Percentiles rank a stretch among this genome's conserved stretches.
These are phyloP conservation scores for Tor tambroides DNA, from an alignment of 2,113 vertebrate species.

Conservation along the genomic window DNA sequence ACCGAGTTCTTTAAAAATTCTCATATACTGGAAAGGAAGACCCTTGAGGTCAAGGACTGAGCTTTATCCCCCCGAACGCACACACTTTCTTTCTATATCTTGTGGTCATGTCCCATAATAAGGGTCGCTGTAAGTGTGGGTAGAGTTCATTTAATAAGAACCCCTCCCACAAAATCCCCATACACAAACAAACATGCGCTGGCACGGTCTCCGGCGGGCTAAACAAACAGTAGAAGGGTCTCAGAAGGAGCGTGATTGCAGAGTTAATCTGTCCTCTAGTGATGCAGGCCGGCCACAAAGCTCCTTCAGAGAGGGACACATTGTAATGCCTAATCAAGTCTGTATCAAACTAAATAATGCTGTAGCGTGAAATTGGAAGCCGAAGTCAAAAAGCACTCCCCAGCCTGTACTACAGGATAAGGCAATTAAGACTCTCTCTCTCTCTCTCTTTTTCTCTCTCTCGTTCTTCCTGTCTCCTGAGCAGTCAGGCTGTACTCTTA, in stretches of 20 bases:
- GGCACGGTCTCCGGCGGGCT: constrained; percentile 47
- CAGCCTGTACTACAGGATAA: constrained; percentile 76
- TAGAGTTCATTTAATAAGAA: constrained; percentile 54
- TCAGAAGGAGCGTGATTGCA: constrained; percentile 70
- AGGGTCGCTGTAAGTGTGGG: constrained; percentile 30
- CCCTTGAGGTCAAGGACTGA: neutral
- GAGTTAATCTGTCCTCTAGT: constrained; percentile 77
- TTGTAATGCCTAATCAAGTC: constrained; percentile 78
- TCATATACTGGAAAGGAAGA: constrained; percentile 40
- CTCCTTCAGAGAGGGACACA: constrained; percentile 54
- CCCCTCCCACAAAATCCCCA: constrained; percentile 42
- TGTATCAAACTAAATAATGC: constrained; percentile 80
- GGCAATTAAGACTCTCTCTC: constrained; percentile 62
- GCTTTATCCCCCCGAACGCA: neutral
- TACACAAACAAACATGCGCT: constrained; percentile 56
- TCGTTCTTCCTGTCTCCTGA: constrained; percentile 49
- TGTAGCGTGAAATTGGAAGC: constrained; percentile 76
- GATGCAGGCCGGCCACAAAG: constrained; percentile 67
- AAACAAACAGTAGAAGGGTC: constrained; percentile 54
- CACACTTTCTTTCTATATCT: constrained; percentile 13
- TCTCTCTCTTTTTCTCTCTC: constrained; percentile 42
- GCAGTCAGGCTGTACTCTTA: constrained; percentile 45
- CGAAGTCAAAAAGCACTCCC: constrained; percentile 74
- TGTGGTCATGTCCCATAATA: constrained; percentile 7
- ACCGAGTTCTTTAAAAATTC: constrained; percentile 49